phyloP scores from a whole-genome alignment of 2,113 vertebrate genomes.

The Macroglossus sobrinus region DNA sequence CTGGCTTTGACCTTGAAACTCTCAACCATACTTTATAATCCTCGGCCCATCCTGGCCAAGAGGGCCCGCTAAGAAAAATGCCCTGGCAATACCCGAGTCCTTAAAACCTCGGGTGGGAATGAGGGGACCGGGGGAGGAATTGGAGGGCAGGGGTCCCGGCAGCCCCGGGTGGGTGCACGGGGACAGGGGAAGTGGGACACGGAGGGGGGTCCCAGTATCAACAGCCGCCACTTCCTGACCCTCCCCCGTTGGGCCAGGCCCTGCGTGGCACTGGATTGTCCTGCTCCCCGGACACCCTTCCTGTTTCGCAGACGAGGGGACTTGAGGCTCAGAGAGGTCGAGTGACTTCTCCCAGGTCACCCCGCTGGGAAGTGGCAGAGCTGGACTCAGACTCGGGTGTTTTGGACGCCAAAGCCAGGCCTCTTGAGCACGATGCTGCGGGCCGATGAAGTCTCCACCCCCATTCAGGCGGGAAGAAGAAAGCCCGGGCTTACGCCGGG shows the following conservation, averaged over 20 bases:
- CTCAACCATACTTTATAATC: constrained; percentile 74
- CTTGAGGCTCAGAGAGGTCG: background rate
- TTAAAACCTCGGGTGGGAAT: background rate
- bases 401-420: background rate
- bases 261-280: fast-evolving
- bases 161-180: background rate
- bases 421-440: background rate
- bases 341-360: background rate
- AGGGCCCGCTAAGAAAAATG: background rate
- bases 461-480: background rate
- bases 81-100: background rate
- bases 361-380: background rate
- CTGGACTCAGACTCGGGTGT: background rate
- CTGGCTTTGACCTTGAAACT: constrained; percentile 82
- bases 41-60: constrained; percentile 32
- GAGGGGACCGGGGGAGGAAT: background rate
- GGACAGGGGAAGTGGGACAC: background rate
- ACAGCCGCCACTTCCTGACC: background rate
- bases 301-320: background rate
- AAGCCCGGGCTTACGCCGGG: background rate
- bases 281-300: background rate
- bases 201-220: background rate
- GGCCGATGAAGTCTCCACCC: background rate
- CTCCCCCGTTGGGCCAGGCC: fast-evolving
- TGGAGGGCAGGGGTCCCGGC: background rate